Conservation (phyloP, 1,140 invertebrate genomes). For the Fopius arisanus region DNA sequence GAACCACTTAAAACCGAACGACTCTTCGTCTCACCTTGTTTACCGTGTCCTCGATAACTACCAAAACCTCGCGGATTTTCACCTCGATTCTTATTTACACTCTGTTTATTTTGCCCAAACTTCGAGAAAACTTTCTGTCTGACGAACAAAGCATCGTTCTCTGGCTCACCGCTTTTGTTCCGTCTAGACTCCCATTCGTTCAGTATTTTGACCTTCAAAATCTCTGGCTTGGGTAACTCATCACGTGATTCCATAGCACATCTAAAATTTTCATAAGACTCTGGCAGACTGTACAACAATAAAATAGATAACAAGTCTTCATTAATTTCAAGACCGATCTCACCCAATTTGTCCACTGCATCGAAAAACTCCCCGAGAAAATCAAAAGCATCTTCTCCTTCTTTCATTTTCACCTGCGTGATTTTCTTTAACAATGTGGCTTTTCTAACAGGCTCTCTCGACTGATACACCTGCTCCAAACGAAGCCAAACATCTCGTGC, state of each 20-base stretch:
- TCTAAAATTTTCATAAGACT: conserved; percentile 28
- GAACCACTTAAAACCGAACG: background rate
- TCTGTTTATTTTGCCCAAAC: background rate
- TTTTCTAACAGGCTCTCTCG: conserved; percentile 32
- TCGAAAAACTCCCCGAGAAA: background rate
- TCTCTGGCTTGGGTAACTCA: conserved; percentile 28
- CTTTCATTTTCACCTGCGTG: conserved; percentile 2
- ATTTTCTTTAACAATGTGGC: conserved; percentile 22
- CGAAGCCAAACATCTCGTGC: conserved; percentile 32
- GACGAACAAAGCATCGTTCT: conserved; percentile 19
- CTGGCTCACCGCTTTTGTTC: background rate
- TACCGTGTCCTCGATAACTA: background rate
- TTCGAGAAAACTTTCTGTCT: background rate
- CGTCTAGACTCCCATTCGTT: conserved; percentile 29
- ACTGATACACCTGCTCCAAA: conserved; percentile 23
- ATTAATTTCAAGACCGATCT: background rate
- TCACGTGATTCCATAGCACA: conserved; percentile 33
- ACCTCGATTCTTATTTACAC: no score
- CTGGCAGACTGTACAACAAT: background rate
- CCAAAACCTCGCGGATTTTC: no score
- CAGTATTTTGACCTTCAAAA: conserved; percentile 33
- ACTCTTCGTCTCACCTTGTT: background rate
- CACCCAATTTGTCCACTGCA: no score
- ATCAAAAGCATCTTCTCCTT: conserved; percentile 5
- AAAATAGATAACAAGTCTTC: background rate